Conservation (phyloP, 2,888 invertebrate genomes). For the Rotaria macrura region DNA sequence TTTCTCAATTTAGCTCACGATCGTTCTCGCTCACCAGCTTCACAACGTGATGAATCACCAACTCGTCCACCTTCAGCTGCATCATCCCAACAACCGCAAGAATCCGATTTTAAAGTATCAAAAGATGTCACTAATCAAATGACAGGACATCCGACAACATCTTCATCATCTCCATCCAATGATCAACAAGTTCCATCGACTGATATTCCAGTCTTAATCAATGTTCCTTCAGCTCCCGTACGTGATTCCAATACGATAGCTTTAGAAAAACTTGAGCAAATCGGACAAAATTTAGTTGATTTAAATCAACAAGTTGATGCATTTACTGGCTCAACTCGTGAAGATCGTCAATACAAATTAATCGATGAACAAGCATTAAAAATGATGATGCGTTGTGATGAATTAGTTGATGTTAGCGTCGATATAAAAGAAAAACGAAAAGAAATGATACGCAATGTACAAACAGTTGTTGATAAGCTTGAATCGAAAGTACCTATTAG, state of each 20-base stretch:
- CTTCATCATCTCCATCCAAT: not conserved
- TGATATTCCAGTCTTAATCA: not conserved
- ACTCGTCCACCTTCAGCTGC: not conserved
- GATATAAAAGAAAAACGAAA: conserved; percentile 22
- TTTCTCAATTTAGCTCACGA: not conserved
- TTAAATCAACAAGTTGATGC: not conserved
- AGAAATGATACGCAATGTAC: conserved; percentile 8
- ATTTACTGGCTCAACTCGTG: not conserved
- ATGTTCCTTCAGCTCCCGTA: not conserved
- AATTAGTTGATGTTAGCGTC: not conserved
- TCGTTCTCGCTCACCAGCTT: not conserved
- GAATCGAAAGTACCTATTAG: not conserved
- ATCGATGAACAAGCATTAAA: conserved; percentile 7
- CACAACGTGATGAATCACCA: not conserved
- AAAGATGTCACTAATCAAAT: not conserved
- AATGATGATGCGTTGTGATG: not conserved
- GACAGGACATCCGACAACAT: not conserved
- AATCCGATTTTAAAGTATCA: not conserved
- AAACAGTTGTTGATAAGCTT: not conserved
- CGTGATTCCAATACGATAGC: conserved; percentile 6
- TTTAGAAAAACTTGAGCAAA: conserved; percentile 17
- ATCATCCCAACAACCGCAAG: not conserved
- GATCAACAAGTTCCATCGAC: conserved; percentile 3
- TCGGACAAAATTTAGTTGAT: not conserved
- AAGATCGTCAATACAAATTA: not conserved